Base-by-base conservation (phyloP, 2,888 invertebrate genomes). In the Invenusta paracnida region DNA sequence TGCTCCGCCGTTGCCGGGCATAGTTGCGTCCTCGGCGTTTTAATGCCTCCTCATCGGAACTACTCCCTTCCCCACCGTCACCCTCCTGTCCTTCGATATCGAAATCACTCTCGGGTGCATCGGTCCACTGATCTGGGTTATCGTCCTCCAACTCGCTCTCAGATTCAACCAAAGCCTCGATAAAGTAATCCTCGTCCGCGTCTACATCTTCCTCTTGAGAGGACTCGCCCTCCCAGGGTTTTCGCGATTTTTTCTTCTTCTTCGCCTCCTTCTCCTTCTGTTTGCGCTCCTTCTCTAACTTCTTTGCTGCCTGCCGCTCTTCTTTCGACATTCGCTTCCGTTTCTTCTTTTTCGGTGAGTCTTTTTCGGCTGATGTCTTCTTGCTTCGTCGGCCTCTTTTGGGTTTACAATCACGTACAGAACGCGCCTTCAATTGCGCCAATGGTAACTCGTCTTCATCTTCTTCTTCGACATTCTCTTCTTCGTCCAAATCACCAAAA, bases 41-140 rank as follows among this genome's bases (percentile, higher is more conserved):
- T 1, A 67, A 27, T 1, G 84, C 73, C 67, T 86, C 86, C 66
- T 85, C 86, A 29, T 86, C 85, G 23, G 30, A 30, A 25, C 81
- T 85, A 25, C 0, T 2, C 0, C 29, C 48, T 11, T 2, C 79
- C n/a, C 5, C 29, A 48, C 48, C 27, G n/a, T n/a, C n/a, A n/a
- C n/a, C n/a, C 29, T 25, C n/a, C 27, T 28, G 25, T 1, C 67
- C 67, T 23, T 86, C 66, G 1, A 29, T n/a, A 85, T 86, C 86
- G 28, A 86, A 86, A 66, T 86, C 86, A 5, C 84, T 85, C 67
- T 86, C 86, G 0, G 86, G 86, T 73, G 66, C 79, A 73, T 86
- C 86, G 86, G 86, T 67, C 86, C 86, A 86, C 28, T 31, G 25
- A 73, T 86, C 85, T 23, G 31, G 27, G 0, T 11, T 66, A 27